Evolutionary conservation across 2,113 vertebrate genomes (phyloP).

Genomic region (Prinia subflava): DNA sequence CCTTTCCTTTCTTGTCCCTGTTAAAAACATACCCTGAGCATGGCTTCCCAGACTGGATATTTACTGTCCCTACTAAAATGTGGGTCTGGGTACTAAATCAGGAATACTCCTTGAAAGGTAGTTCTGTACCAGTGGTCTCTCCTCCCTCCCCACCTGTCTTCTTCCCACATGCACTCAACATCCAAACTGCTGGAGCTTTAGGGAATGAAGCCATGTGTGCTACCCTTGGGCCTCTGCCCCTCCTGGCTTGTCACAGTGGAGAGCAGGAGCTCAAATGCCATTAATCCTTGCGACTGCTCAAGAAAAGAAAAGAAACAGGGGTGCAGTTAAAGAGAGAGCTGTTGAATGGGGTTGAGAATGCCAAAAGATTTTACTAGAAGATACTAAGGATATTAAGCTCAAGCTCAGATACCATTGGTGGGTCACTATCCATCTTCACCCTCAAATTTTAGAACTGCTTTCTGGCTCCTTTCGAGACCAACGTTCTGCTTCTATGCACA

Average conservation of each 20-base stretch:
- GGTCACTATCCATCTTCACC: background rate
- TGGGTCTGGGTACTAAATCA: background rate
- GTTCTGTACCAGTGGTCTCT: accelerated
- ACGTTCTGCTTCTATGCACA: background rate
- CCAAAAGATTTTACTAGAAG: background rate
- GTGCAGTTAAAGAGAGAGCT: background rate
- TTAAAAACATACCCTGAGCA: background rate
- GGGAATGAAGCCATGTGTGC: background rate
- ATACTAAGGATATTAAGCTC: background rate
- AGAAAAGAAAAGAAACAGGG: background rate
- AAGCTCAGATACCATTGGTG: background rate
- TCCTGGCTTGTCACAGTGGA: background rate
- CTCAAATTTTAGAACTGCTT: accelerated
- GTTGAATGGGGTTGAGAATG: background rate
- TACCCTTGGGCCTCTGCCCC: background rate
- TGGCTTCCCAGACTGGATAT: background rate
- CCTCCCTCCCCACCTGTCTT: background rate
- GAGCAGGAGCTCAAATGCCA: background rate
- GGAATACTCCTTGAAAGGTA: background rate
- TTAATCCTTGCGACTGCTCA: background rate
- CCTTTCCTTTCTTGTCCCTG: background rate
- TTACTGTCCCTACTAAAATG: background rate
- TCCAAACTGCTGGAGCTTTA: background rate
- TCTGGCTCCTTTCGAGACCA: background rate
- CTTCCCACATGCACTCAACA: background rate